Evolutionary conservation across 2,888 invertebrate species (phyloP), one percentile per base, ranked within the genome.

Genomic region (Melanotus villosus): DNA sequence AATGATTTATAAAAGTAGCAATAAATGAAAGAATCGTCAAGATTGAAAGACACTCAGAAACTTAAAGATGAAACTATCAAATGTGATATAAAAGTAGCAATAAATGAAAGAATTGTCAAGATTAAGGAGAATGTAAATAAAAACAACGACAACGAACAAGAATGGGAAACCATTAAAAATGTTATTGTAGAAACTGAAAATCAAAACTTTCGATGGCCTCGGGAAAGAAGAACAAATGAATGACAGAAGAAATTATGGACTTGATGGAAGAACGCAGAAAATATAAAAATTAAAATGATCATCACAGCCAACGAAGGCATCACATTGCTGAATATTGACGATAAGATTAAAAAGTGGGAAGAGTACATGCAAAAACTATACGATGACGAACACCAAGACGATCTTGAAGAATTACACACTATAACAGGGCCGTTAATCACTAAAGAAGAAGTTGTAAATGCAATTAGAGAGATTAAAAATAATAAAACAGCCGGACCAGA

Each of bases 61-160:
- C 23, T 21, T 14, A 65, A 68, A 65, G 19, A 59, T 45, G 34
- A 56, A 30, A 36, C 12, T 18, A 18, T 9, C 2, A 14, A 56
- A 56, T 30, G 26, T 12, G 9, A 10, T 1, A 54, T n/a, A 14
- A 30, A 32, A 26, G 26, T 5, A 26, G 26, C 3, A 26, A 26
- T 54, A 56, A 34, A 19, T 18, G 34, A 14, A 12, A 32, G 3
- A 21, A 56, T 32, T 34, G 14, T 26, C 34, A 7, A 26, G 7
- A 26, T 26, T 26, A 26, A 26, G 7, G 26, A 26, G 26, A 26
- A 7, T 7, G 26, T 7, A 26, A 26, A 26, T 26, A 7, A 3
- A 26, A 5, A 26, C 16, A 34, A 9, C 7, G 19, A 57, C 12
- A 57, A 14, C 9, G 38, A 57, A 36, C 57, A 57, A 36, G 30